Base-by-base conservation (phyloP, 2,888 invertebrate genomes). In the Apantesis nais region DNA sequence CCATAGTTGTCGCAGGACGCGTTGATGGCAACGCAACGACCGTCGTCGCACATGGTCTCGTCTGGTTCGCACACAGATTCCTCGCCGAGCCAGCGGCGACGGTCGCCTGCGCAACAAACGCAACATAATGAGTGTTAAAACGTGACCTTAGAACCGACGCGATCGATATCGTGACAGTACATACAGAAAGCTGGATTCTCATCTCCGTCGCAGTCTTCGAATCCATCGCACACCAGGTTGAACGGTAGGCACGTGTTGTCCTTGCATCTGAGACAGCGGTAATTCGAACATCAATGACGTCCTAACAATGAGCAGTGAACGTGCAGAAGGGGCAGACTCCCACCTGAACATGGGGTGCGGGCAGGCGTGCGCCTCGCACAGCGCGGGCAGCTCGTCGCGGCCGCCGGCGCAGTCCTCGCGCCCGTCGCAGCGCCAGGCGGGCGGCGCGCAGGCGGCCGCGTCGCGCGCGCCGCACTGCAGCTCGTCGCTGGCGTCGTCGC, bases 161-260 rank as follows among this genome's bases (percentile, higher is more conserved):
- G 29, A 16, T 29, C 29, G 29, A 7, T 2, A 29, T 58, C 16
- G 14, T 1, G 0, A 11, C 31, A 3, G 48, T 62, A 84, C 92
- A 78, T 72, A 92, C 92, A 92, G 3, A 89, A 74, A 0, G 78
- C 74, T 7, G 85, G 78, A 52, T 77, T 90, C 86, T 97, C 97
- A 88, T 97, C 97, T 72, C 78, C 74, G 55, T 62, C 81, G 74
- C 80, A 97, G 89, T 97, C 97, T 31, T 88, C 83, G 70, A 91
- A 89, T 0, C 96, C 97, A 93, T 98, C 97, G 90, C 98, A 98
- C 65, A 98, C 92, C 82, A 97, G 94, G 34, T 95, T 92, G 0
- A 96, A 96, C 1, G 96, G 94, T 64, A 98, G 92, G 89, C 98
- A 98, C 76, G 96, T 95, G 74, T 96, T 88, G 84, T 95, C 95